Percentiles rank a stretch among this genome's conserved stretches.
Conservation (phyloP, 2,888 invertebrate species). For the Cistogaster globosa region DNA sequence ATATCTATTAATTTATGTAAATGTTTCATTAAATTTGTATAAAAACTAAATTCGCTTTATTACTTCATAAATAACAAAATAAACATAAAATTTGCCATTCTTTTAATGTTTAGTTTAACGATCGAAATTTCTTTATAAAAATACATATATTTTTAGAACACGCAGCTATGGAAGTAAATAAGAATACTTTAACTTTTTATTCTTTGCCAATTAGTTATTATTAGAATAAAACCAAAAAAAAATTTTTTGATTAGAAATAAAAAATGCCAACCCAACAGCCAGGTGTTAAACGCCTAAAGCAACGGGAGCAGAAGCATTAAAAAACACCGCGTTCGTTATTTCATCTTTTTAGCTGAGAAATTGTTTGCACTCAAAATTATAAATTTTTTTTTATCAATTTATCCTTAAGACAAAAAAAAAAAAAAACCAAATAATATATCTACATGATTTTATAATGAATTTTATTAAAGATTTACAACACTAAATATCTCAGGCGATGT, state of each 20-base stretch:
- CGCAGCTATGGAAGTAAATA: background rate
- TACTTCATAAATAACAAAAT: slow-evolving; percentile 48
- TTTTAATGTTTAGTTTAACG: slow-evolving; percentile 36
- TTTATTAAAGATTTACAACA: too few species aligned
- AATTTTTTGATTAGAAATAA: slow-evolving; percentile 25
- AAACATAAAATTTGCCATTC: slow-evolving; percentile 38
- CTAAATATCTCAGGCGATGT: too few species aligned
- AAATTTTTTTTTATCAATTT: slow-evolving; percentile 21
- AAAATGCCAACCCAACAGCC: slow-evolving; percentile 1
- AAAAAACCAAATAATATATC: too few species aligned
- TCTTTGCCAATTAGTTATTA: background rate
- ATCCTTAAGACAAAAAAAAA: background rate
- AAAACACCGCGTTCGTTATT: slow-evolving; percentile 26
- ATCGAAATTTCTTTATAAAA: background rate
- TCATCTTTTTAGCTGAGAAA: slow-evolving; percentile 14
- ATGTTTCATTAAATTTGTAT: background rate
- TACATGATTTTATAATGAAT: too few species aligned
- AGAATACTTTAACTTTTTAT: background rate
- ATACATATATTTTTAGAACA: background rate
- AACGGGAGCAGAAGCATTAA: background rate
- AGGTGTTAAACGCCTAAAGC: slow-evolving; percentile 50
- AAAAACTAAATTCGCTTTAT: slow-evolving; percentile 45
- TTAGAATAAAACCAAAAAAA: background rate
- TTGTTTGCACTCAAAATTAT: slow-evolving; percentile 25
- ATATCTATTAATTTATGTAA: slow-evolving; percentile 4